Conservation (phyloP, 2,888 invertebrate species). For the Alcis repandata region DNA sequence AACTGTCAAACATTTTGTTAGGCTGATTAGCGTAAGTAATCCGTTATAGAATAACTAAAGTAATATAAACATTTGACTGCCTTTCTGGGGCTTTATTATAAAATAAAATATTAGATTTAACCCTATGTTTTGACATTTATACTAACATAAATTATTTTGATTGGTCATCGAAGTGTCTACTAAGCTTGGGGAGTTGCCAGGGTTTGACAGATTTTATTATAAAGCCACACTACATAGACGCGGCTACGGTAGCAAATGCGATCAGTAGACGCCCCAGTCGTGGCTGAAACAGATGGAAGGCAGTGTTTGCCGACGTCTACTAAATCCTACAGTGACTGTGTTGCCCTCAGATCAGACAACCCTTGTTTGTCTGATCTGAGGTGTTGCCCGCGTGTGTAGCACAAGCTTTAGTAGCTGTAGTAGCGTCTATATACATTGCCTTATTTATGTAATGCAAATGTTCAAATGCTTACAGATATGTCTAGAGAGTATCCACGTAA, state of each 20-base stretch:
- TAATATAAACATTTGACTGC: slow-evolving; percentile 5
- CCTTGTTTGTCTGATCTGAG: too few species aligned
- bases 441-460: neutral
- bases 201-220: neutral
- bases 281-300: too few species aligned
- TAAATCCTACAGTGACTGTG: too few species aligned
- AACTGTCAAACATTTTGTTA: slow-evolving; percentile 9
- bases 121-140: slow-evolving; percentile 8
- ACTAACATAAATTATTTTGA: slow-evolving; percentile 2
- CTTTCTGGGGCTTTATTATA: slow-evolving; percentile 2
- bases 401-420: too few species aligned
- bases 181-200: neutral
- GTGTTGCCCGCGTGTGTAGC: too few species aligned
- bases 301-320: too few species aligned
- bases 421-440: neutral
- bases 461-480: neutral
- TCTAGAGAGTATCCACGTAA: too few species aligned
- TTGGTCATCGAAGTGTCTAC: neutral
- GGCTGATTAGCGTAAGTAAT: slow-evolving; percentile 18
- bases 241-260: too few species aligned
- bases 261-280: too few species aligned
- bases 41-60: slow-evolving; percentile 6
- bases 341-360: too few species aligned
- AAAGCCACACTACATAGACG: too few species aligned
- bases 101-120: slow-evolving; percentile 7